Evolutionary conservation across 2,888 invertebrate species (phyloP), one percentile per base, ranked within the genome.

Genomic region (Punctoribates punctum): DNA sequence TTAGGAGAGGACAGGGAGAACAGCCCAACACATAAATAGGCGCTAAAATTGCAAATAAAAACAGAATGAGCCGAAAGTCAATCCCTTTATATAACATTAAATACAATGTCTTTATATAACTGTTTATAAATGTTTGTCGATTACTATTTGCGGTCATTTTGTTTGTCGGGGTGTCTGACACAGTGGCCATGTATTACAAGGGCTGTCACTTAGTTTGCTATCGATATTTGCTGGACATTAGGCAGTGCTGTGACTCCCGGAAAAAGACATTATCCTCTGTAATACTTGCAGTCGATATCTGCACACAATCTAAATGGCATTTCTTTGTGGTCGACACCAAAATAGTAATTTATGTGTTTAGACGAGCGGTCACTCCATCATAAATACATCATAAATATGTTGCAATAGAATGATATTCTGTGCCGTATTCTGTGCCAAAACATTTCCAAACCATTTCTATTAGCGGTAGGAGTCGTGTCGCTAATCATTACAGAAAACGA

Each of bases 181-280:
- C 29, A 15, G 6, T 1, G 62, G 8, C 29, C 62, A 48, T 48
- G 57, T 57, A 57, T 57, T 23, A 23, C 20, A 8, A 20, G 57
- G 15, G 29, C 38, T 67, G 67, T 38, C 34, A 67, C 38, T 38
- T 67, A 67, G 20, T 8, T 67, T 38, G 20, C 29, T 67, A 38
- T 67, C 9, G 25, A 38, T 67, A 67, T 67, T 67, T 34, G n/a
- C 20, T 34, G 38, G 67, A 67, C 67, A 34, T 67, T 67, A 60
- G 17, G 9, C 54, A 8, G 48, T 23, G 17, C 29, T 60, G n/a
- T 51, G 15, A 60, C 60, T 60, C 60, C 67, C 67, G 67, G 67
- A 67, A 67, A 62, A 67, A 67, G 67, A 67, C 67, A 67, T 67
- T 67, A 67, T 67, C 34, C 67, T 20, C 38, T 13, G n/a, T 9